Conservation (phyloP, 2,797 vertebrate genomes). For the Psittacula echo region DNA sequence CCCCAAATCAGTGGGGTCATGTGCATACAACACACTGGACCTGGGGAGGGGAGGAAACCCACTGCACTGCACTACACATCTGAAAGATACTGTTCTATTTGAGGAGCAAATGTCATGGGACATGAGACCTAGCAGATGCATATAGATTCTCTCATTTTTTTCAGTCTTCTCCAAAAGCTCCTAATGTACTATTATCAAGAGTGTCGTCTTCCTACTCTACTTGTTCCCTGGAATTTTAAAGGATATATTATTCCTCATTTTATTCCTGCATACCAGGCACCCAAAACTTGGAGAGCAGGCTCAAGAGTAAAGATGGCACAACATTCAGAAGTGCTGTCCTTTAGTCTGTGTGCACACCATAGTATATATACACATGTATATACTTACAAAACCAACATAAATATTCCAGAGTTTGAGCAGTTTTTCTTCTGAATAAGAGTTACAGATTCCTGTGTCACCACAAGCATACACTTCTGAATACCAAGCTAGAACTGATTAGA, state of each 20-base stretch:
- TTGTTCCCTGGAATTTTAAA: neutral
- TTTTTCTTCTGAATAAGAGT: neutral
- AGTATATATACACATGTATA: too few relatives aligned
- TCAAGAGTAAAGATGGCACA: neutral
- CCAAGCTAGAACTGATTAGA: neutral
- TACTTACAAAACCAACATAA: neutral
- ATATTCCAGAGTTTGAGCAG: neutral
- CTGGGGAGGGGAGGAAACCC: neutral
- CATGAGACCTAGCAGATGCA: neutral
- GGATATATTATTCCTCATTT: neutral
- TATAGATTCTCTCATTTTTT: neutral
- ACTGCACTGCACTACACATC: neutral
- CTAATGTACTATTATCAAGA: accelerated
- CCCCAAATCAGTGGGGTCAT: neutral
- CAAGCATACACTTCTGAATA: neutral
- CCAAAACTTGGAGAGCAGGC: neutral
- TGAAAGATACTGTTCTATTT: accelerated
- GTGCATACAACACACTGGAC: too few relatives aligned
- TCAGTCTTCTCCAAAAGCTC: neutral
- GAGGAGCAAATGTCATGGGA: neutral
- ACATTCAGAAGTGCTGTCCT: neutral
- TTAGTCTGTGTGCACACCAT: neutral
- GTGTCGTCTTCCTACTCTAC: neutral
- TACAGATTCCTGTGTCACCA: neutral
- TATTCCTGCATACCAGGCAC: neutral